phyloP scores from a whole-genome alignment of 2,888 invertebrate genomes.

The Trichopoda pennipes region DNA sequence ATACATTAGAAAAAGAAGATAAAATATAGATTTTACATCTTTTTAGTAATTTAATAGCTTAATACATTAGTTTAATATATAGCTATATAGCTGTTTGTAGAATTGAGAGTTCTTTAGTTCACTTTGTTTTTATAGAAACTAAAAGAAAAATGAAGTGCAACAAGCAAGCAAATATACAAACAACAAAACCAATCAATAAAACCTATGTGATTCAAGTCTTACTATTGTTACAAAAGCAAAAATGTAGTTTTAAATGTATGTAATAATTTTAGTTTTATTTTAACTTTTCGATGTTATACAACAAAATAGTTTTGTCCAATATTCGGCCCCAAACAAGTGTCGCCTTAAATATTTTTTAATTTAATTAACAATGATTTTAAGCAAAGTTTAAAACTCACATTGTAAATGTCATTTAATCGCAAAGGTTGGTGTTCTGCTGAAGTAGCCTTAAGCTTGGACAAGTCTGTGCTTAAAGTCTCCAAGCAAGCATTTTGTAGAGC shows the following conservation, averaged over 20 bases:
- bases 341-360: too few species aligned
- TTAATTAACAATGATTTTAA: background rate
- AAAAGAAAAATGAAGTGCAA: conserved; percentile 13
- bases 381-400: background rate
- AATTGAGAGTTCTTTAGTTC: conserved; percentile 18
- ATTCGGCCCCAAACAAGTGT: conserved; percentile 11
- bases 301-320: conserved; percentile 31
- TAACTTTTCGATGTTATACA: background rate
- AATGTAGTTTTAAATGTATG: conserved; percentile 74
- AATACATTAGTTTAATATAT: conserved; percentile 46
- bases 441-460: conserved; percentile 20
- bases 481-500: too few species aligned
- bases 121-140: conserved; percentile 23
- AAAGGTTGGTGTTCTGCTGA: too few species aligned
- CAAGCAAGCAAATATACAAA: conserved; percentile 38
- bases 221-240: conserved; percentile 70
- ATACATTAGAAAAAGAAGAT: conserved; percentile 29
- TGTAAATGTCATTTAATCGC: too few species aligned
- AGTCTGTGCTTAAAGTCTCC: conserved; percentile 14
- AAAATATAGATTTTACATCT: conserved; percentile 14
- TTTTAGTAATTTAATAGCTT: conserved; percentile 43
- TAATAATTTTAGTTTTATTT: conserved; percentile 34
- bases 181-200: conserved; percentile 64
- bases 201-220: conserved; percentile 79
- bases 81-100: conserved; percentile 43